These are phyloP conservation scores for Cenopis cana DNA, from an alignment of 2,888 invertebrate genomes.

Conservation along the genomic window DNA sequence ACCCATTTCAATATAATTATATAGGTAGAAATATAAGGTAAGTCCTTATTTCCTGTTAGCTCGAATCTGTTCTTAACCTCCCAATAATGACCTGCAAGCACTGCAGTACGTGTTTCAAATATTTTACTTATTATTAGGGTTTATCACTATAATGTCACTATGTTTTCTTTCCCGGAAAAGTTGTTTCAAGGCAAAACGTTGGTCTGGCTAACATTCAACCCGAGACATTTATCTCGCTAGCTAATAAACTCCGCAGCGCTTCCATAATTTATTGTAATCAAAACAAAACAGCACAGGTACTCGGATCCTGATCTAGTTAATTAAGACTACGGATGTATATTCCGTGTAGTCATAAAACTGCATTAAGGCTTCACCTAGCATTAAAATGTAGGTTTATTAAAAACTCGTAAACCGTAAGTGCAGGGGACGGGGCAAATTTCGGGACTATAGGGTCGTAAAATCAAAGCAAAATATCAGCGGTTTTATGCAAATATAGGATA, in stretches of 20 bases:
- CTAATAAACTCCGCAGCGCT: not conserved
- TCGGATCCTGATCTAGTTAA: slow-evolving; percentile 45
- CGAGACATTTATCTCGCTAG: not conserved
- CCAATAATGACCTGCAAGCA: not conserved
- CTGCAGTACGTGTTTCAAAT: not conserved
- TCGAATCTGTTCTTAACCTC: no score
- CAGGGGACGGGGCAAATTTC: slow-evolving; percentile 54
- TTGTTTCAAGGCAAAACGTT: not conserved
- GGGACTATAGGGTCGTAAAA: slow-evolving; percentile 32
- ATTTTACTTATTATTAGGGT: not conserved
- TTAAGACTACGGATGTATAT: slow-evolving; percentile 64
- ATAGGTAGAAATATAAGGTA: no score
- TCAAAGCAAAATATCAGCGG: slow-evolving; percentile 14
- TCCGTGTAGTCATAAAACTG: slow-evolving; percentile 70
- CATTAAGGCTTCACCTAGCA: slow-evolving; percentile 61
- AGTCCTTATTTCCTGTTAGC: no score
- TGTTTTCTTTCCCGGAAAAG: not conserved
- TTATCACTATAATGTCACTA: no score
- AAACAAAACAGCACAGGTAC: slow-evolving; percentile 19
- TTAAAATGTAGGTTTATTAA: slow-evolving; percentile 73
- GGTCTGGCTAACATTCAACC: slow-evolving; percentile 2
- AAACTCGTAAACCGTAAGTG: slow-evolving; percentile 68
- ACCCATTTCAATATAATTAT: no score
- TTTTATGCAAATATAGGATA: slow-evolving; percentile 15
- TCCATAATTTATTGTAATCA: not conserved